phyloP scores from a whole-genome alignment of 2,797 vertebrate species.

The Clangula hyemalis region DNA sequence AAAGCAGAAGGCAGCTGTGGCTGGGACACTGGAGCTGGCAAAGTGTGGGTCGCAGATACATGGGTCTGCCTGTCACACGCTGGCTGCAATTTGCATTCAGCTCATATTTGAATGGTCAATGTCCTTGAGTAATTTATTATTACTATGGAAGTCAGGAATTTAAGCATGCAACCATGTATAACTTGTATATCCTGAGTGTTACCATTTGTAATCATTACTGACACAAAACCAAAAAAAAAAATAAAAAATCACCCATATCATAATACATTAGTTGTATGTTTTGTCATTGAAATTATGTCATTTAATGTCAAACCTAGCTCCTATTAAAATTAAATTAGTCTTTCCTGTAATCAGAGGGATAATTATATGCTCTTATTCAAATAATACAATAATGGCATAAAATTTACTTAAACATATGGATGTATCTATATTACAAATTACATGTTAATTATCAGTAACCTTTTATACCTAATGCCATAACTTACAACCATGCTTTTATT shows the following conservation, averaged over 20 bases:
- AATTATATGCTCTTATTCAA: not conserved
- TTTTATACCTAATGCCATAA: not conserved
- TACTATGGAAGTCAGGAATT: not conserved
- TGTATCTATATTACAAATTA: not conserved
- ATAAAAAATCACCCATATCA: not conserved
- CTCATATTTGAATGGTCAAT: not conserved
- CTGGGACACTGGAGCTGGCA: not conserved
- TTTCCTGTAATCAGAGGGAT: not conserved
- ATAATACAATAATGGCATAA: not conserved
- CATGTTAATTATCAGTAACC: not conserved
- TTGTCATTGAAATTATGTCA: not conserved
- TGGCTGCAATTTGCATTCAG: not conserved
- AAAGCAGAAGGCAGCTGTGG: conserved; percentile 23
- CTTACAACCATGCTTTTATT: not conserved
- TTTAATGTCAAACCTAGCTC: not conserved
- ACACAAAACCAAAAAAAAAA: not conserved
- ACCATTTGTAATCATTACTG: not conserved
- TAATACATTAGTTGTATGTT: not conserved
- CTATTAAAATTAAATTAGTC: conserved; percentile 9
- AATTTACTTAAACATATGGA: not conserved
- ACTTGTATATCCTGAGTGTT: not conserved
- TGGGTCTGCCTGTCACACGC: not conserved
- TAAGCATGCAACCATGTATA: not conserved
- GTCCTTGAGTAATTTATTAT: not conserved
- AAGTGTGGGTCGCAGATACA: fast-evolving